Percentiles rank a stretch among this genome's conserved stretches.
Conservation (phyloP, 2,888 invertebrate genomes). For the Dryobota labecula region DNA sequence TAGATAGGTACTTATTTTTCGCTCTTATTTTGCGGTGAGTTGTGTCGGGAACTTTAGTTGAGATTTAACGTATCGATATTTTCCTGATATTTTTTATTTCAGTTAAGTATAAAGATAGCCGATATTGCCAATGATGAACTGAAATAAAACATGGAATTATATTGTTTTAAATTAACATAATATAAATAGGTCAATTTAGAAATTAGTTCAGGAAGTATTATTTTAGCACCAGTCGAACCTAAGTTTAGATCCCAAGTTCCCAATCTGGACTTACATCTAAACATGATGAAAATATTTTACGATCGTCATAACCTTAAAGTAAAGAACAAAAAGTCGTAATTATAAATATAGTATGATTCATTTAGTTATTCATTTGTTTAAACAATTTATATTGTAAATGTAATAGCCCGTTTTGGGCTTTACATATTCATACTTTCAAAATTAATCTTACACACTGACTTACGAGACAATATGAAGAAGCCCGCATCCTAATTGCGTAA, state of each 20-base stretch:
- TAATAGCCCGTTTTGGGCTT: too few relatives aligned
- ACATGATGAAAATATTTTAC: background rate
- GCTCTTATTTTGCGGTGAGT: background rate
- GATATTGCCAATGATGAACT: background rate
- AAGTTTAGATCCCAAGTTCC: background rate
- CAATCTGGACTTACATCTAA: background rate
- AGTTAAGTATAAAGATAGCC: background rate
- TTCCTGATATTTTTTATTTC: background rate
- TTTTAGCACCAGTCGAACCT: background rate
- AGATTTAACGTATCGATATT: background rate
- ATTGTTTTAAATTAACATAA: background rate
- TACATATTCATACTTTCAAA: too few relatives aligned
- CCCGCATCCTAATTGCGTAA: too few relatives aligned
- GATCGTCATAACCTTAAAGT: background rate
- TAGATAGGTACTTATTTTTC: background rate
- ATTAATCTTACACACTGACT: too few relatives aligned
- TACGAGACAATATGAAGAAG: too few relatives aligned
- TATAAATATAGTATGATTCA: slow-evolving; percentile 55
- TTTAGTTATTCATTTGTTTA: slow-evolving; percentile 43
- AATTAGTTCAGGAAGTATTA: background rate
- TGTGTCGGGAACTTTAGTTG: background rate
- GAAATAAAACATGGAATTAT: background rate
- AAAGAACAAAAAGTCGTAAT: slow-evolving; percentile 42
- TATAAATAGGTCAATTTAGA: background rate
- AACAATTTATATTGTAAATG: slow-evolving; percentile 1